Evolutionary conservation across 2,888 invertebrate genomes (phyloP), one percentile per base, ranked within the genome.

Genomic region (Dryadula phaetusa): DNA sequence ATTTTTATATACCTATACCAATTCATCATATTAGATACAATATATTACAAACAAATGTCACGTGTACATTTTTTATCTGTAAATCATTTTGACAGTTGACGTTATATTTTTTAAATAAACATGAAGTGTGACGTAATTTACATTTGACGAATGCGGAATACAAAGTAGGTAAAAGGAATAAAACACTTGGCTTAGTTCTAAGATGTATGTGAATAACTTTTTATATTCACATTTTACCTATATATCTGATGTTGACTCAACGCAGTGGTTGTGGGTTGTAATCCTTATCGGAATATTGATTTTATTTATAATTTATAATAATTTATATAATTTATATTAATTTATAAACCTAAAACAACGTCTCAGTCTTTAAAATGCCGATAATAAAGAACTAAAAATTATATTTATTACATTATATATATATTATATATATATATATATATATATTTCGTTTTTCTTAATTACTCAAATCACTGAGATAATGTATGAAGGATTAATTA

Each of bases 51-150:
- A 56, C 54, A 34, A 37, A 2, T 22, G 37, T 56, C 54, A 56
- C 37, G 54, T 56, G n/a, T 7, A 56, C 7, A 37, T 37, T 56
- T 56, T 34, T 37, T 37, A 56, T 56, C 54, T 54, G 37, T 56
- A 37, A 56, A 37, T 40, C 37, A 56, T 56, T 56, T 56, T 56
- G 54, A 56, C 54, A 56, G 37, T 56, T 56, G 54, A 40, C 54
- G 37, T 56, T 22, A n/a, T 56, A 37, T 37, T 56, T 37, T 22
- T 37, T 22, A 37, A 56, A 54, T 37, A 56, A 56, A 56, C 37
- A 56, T 37, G 54, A 56, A 20, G 54, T 56, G n/a, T 37, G 54
- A 56, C 37, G 34, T 56, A 37, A 34, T 56, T 54, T 56, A 22
- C 37, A 18, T 56, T 37, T n/a, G 54, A 22, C 49, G 22, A 22